Percentiles rank a stretch among this genome's conserved stretches.
Conservation (phyloP, 2,888 invertebrate genomes). For the Hydrotaea cyrtoneurina region DNA sequence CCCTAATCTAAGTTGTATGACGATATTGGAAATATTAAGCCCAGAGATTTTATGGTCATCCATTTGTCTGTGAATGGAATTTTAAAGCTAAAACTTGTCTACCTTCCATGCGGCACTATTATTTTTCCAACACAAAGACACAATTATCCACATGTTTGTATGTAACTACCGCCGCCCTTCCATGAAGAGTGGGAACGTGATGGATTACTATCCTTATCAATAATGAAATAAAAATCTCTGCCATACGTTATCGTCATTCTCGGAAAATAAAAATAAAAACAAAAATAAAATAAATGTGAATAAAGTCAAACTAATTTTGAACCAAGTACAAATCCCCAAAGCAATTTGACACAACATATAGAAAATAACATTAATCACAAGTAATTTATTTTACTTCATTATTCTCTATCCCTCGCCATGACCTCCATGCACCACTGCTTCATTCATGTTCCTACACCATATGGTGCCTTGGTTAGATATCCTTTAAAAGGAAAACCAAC, state of each 20-base stretch:
- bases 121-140: no score
- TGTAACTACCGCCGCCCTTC: neutral
- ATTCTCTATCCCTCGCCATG: neutral
- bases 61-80: no score
- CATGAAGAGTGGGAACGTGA: neutral
- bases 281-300: conserved; percentile 17
- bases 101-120: no score
- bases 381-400: conserved; percentile 41
- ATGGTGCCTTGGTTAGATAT: conserved; percentile 15
- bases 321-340: conserved; percentile 31
- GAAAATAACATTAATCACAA: conserved; percentile 36
- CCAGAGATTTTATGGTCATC: no score
- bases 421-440: neutral
- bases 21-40: no score
- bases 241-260: neutral
- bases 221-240: conserved; percentile 11
- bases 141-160: no score
- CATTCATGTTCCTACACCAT: conserved; percentile 6
- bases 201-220: conserved; percentile 20
- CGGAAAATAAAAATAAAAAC: no score
- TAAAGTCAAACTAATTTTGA: conserved; percentile 38
- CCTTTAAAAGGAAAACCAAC: conserved; percentile 16
- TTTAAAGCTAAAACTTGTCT: no score
- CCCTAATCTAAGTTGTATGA: no score
- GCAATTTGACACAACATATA: conserved; percentile 41